Conservation (phyloP, 2,888 invertebrate species). For the Cerceris rybyensis region DNA sequence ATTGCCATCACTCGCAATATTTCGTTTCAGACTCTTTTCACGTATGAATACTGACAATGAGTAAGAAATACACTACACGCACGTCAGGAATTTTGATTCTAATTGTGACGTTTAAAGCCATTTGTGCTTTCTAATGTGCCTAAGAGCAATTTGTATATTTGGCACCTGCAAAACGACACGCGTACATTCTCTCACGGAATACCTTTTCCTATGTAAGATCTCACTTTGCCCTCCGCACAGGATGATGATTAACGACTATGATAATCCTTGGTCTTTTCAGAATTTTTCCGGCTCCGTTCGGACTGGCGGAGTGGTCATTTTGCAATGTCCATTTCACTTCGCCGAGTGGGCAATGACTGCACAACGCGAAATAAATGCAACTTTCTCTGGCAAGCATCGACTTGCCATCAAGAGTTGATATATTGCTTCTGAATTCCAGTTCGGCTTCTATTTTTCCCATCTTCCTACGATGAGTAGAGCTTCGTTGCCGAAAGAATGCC, state of each 20-base stretch:
- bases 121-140: constrained; percentile 11
- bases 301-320: constrained; percentile 54
- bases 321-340: constrained; percentile 57
- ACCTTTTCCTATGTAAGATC: constrained; percentile 21
- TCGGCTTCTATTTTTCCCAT: not conserved
- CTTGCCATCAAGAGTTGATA: constrained; percentile 45
- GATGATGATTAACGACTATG: constrained; percentile 63
- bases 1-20: constrained; percentile 16
- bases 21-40: constrained; percentile 11
- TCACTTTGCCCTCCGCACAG: constrained; percentile 14
- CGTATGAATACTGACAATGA: not conserved
- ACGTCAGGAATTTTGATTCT: constrained; percentile 30
- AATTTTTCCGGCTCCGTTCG: constrained; percentile 48
- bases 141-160: constrained; percentile 9
- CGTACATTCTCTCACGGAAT: not conserved
- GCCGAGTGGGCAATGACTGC: constrained; percentile 41
- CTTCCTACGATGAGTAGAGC: not conserved
- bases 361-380: constrained; percentile 63
- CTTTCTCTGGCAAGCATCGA: constrained; percentile 55
- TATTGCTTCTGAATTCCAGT: constrained; percentile 48
- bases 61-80: constrained; percentile 10
- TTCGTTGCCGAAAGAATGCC: constrained; percentile 28
- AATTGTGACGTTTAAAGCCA: constrained; percentile 10
- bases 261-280: constrained; percentile 48
- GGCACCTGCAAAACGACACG: constrained; percentile 12